These are phyloP conservation scores for Morone chrysops DNA, from an alignment of 2,113 vertebrate species.

Conservation along the genomic window DNA sequence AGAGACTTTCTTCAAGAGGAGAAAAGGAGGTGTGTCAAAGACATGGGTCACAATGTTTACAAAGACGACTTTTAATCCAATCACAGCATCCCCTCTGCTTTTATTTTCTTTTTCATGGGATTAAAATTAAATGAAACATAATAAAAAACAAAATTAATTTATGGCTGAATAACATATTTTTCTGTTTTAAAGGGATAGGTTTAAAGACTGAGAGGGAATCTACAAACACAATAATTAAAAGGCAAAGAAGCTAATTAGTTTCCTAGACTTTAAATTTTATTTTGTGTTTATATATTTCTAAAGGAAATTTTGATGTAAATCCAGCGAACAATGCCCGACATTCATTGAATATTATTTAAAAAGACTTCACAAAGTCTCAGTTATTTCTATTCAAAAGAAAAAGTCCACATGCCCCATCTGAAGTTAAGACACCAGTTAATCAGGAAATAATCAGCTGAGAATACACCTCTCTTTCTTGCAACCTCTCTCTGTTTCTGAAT, in stretches of 20 bases:
- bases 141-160: constrained; percentile 85
- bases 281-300: constrained; percentile 66
- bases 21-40: constrained; percentile 79
- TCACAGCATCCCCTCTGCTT: constrained; percentile 76
- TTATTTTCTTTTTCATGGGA: constrained; percentile 83
- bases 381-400: constrained; percentile 35
- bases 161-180: constrained; percentile 72
- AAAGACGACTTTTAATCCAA: constrained; percentile 84
- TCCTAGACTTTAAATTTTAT: constrained; percentile 60
- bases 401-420: not conserved
- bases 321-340: constrained; percentile 34
- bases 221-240: constrained; percentile 76
- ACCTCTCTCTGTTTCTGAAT: constrained; percentile 38
- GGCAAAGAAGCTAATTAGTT: constrained; percentile 72
- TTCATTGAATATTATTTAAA: constrained; percentile 26
- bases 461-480: constrained; percentile 21
- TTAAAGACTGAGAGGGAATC: constrained; percentile 71
- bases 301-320: constrained; percentile 59
- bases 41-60: constrained; percentile 85
- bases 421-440: constrained; percentile 50
- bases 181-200: constrained; percentile 71
- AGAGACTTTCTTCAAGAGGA: constrained; percentile 77
- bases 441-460: constrained; percentile 54
- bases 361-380: constrained; percentile 35
- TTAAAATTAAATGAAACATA: constrained; percentile 83